These are phyloP conservation scores for Eufriesea mexicana DNA, from an alignment of 1,140 invertebrate genomes.

Conservation along the genomic window DNA sequence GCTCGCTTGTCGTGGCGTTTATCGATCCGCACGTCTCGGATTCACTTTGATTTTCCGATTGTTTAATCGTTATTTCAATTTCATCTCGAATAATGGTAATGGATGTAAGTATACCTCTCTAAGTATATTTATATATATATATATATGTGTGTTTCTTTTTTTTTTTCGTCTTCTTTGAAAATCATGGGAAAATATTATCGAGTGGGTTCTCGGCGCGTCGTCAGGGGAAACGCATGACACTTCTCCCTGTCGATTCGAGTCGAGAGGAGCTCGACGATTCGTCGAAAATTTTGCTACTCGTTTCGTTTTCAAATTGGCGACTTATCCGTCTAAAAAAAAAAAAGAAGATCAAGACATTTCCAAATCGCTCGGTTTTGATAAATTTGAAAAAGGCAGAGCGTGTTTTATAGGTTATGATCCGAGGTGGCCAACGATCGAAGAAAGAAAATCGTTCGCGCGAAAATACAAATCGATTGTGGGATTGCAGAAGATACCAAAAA, in stretches of 20 bases:
- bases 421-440: slow-evolving; percentile 11
- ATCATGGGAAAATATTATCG: neutral
- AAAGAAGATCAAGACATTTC: neutral
- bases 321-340: neutral
- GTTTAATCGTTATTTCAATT: slow-evolving; percentile 5
- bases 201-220: neutral
- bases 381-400: neutral
- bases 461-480: slow-evolving; percentile 13
- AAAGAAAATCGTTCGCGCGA: neutral
- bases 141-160: no score
- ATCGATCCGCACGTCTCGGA: slow-evolving; percentile 7
- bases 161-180: neutral
- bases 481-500: neutral
- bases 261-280: neutral
- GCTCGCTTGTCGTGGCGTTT: slow-evolving; percentile 34
- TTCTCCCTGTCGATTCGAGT: slow-evolving; percentile 5
- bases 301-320: neutral
- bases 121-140: no score
- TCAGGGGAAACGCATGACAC: neutral
- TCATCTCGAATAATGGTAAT: neutral
- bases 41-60: neutral
- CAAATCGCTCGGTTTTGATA: neutral
- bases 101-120: neutral
- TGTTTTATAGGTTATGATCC: no score
- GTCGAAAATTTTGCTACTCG: neutral